Evolutionary conservation across 2,888 invertebrate species (phyloP).

Genomic region (Papilio gigon): DNA sequence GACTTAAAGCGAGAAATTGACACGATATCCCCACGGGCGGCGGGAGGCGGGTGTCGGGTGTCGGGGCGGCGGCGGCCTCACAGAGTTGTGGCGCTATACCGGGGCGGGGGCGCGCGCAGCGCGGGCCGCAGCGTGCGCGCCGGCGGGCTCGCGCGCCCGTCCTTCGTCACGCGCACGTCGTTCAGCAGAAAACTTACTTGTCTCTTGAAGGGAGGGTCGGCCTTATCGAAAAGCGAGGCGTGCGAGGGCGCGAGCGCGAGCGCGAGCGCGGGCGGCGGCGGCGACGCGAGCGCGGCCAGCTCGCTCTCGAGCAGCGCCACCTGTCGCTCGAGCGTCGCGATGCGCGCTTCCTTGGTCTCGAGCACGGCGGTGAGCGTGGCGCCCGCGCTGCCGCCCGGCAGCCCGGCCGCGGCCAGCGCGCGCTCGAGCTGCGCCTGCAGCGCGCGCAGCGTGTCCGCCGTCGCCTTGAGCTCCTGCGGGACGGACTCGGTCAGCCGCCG

Average conservation of each 20-base stretch:
- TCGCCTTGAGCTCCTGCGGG: slow-evolving; percentile 90
- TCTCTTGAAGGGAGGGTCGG: slow-evolving; percentile 87
- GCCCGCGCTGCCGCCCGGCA: slow-evolving; percentile 80
- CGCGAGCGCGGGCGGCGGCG: slow-evolving; percentile 80
- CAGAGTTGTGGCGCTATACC: slow-evolving; percentile 75
- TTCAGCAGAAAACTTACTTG: slow-evolving; percentile 93
- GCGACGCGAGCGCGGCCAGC: slow-evolving; percentile 81
- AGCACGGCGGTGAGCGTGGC: slow-evolving; percentile 90
- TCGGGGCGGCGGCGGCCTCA: slow-evolving; percentile 56
- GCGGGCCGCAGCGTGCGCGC: slow-evolving; percentile 56
- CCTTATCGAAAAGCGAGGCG: slow-evolving; percentile 84
- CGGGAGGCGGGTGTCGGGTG: slow-evolving; percentile 27
- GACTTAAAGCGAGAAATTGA: slow-evolving; percentile 80
- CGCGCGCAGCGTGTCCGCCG: slow-evolving; percentile 92
- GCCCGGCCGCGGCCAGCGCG: slow-evolving; percentile 84
- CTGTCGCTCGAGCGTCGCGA: slow-evolving; percentile 93
- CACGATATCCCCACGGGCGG: slow-evolving; percentile 63
- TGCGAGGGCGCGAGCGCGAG: slow-evolving; percentile 79
- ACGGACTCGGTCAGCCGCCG: slow-evolving; percentile 70
- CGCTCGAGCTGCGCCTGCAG: slow-evolving; percentile 91
- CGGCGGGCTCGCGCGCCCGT: slow-evolving; percentile 82
- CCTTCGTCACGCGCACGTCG: slow-evolving; percentile 90
- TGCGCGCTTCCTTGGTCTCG: slow-evolving; percentile 93
- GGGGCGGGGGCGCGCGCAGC: slow-evolving; percentile 46
- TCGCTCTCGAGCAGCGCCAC: slow-evolving; percentile 90